Base-by-base conservation (phyloP, 2,888 invertebrate genomes). In the Lithophane ornitopus region DNA sequence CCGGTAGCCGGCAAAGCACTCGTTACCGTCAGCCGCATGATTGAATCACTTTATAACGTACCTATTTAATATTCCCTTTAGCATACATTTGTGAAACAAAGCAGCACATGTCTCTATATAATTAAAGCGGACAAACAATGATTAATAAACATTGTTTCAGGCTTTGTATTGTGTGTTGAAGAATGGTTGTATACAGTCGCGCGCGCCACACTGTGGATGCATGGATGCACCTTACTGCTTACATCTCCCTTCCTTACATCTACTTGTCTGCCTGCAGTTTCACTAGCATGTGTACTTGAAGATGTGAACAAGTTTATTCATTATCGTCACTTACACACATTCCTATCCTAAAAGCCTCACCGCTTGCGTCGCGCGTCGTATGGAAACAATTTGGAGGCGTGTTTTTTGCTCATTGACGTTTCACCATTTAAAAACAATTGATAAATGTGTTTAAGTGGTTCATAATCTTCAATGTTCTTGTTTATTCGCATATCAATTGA, bases 401-500 rank as follows among this genome's bases (percentile, higher is more conserved):
- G 76, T 79, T 86, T 85, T 85, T 85, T 85, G 69, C 76, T 66
- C 69, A 80, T 70, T 88, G 88, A 88, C 87, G 88, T 83, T 85
- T 39, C 62, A 59, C 28, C 61, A 77, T 85, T 83, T 83, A 78
- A 79, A 77, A 79, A 68, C 79, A 85, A 88, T 82, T 78, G 82
- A 84, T 81, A 74, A 77, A 80, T 74, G 65, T 78, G 79, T 84
- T 83, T 76, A 86, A 81, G 85, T 83, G 83, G 82, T 69, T 74
- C 72, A 76, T 81, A 74, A 85, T 85, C 73, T 81, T 78, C 69
- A 88, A 87, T 80, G 77, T 86, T 82, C 79, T 87, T 87, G 88
- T 87, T 87, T 87, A 85, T 88, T 86, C 79, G 54, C 76, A 70
- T 82, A 80, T 81, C 87, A 87, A 87, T 87, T 87, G 87, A 86